Evolutionary conservation across 1,140 invertebrate species (phyloP), one percentile per base, ranked within the genome.

Genomic region (Micrasema minimum): DNA sequence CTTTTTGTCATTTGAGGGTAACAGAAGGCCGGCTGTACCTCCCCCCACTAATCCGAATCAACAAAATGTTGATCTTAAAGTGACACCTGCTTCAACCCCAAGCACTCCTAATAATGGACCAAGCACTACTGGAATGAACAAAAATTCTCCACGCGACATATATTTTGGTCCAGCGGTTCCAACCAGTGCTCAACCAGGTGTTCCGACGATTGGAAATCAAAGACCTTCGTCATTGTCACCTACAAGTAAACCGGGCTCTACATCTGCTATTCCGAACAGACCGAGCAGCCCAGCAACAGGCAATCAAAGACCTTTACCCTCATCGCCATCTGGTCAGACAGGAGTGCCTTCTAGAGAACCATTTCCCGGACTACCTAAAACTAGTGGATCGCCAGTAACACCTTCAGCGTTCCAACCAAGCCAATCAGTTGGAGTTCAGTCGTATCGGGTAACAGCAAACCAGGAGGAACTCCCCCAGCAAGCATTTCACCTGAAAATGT

Each of bases 351-450:
- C 45, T 6, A 41, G n/a, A 14, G 48, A 41, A 12, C 11, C 31
- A 51, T 73, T 73, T 46, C 67, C 67, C 14, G 22, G 31, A 12
- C 50, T 73, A 18, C 66, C 71, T 9, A 55, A 46, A 10, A 22
- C 35, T 1, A 20, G 45, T 4, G 62, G 51, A 5, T 55, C 46
- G 26, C 4, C 46, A 16, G 43, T 48, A n/a, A 35, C 51, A 22
- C 14, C 53, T 18, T n/a, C 64, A n/a, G 38, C 14, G n/a, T 50
- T 12, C 45, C 55, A 4, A 23, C 57, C 9, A 68, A 50, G 22
- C 72, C 66, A 23, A 64, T 45, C 7, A 73, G 72, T 46, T 73
- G 66, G 65, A 68, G 64, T 26, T 65, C 66, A 37, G 67, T 69
- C 7, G 72, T 73, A 23, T 45, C 72, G 3, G 72, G 72, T 26